These are phyloP conservation scores for Styela plicata DNA, from an alignment of 23 tunicate species.

Conservation along the genomic window DNA sequence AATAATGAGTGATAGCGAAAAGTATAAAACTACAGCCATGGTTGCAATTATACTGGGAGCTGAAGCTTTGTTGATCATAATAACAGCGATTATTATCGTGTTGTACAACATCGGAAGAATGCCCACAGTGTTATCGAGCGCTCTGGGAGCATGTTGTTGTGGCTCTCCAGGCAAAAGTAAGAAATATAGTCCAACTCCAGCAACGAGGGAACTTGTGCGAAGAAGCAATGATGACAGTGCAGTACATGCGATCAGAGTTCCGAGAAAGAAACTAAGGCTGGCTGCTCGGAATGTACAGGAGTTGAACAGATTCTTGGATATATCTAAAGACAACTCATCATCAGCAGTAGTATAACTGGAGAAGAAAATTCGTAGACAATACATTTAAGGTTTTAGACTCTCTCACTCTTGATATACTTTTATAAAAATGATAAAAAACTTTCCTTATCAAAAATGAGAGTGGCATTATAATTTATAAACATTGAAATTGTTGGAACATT, in stretches of 20 bases:
- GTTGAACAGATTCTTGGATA: background rate
- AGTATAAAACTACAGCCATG: background rate
- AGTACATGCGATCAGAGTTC: background rate
- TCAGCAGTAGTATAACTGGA: background rate
- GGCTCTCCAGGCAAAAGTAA: background rate
- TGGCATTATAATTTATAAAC: no score
- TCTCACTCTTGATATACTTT: no score
- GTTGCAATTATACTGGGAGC: conserved; percentile 19
- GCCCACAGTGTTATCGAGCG: background rate
- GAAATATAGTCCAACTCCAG: background rate
- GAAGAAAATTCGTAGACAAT: no score
- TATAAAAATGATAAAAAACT: no score
- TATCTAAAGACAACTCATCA: background rate
- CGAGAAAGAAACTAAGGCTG: background rate
- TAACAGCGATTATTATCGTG: conserved; percentile 9
- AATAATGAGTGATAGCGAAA: background rate
- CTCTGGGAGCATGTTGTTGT: background rate
- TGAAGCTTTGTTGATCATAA: conserved; percentile 19
- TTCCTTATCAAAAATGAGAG: no score
- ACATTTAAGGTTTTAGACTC: no score
- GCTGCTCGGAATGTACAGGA: background rate
- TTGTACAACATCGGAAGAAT: conserved; percentile 24
- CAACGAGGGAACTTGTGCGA: background rate
- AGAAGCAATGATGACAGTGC: background rate
- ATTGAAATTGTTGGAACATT: no score